Evolutionary conservation across 2,797 vertebrate genomes (phyloP), one percentile per base, ranked within the genome.

Genomic region (Acipenser oxyrinchus): DNA sequence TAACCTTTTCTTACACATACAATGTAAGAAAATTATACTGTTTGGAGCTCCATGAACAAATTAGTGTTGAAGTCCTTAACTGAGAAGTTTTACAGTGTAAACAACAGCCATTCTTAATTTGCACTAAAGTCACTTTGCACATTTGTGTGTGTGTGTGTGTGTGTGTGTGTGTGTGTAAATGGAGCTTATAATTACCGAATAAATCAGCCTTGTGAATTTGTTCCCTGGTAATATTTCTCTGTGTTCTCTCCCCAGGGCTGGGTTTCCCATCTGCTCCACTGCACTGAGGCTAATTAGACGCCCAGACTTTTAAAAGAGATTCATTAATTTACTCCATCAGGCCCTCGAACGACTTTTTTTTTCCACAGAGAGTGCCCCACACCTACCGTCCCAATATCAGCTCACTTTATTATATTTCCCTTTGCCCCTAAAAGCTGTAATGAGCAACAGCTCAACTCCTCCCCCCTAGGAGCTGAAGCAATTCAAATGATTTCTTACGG

Each of bases 401-500:
- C 79, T 78, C 68, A 77, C 75, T 88, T 88, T 88, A 88, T 89
- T 89, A 86, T 81, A 88, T 89, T 86, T 85, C 83, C 82, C 83
- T 81, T 81, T 69, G 74, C 84, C 79, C 82, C 81, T 78, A 86
- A 81, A 87, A 81, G 81, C 84, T 78, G 78, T 81, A 86, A 84
- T 77, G 72, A 69, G 60, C 75, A 75, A 71, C 74, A 73, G 68
- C 62, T 52, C 49, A 53, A 48, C 60, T 68, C 57, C 51, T n/a
- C 81, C 82, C 80, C 82, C 84, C 84, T 85, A 85, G 82, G 60
- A 84, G 76, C 85, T 79, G 78, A 79, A 77, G 88, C 87, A 87
- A 86, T 87, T 90, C 88, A 89, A 89, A 83, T 87, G 86, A 89
- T 90, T 90, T 91, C 86, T 87, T 89, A 76, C 60, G 88, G 87